A percentile compares a stretch with the other conserved stretches of the same genome.
phyloP scores from a whole-genome alignment of 2,797 vertebrate species.

The Thalassophryne amazonica region DNA sequence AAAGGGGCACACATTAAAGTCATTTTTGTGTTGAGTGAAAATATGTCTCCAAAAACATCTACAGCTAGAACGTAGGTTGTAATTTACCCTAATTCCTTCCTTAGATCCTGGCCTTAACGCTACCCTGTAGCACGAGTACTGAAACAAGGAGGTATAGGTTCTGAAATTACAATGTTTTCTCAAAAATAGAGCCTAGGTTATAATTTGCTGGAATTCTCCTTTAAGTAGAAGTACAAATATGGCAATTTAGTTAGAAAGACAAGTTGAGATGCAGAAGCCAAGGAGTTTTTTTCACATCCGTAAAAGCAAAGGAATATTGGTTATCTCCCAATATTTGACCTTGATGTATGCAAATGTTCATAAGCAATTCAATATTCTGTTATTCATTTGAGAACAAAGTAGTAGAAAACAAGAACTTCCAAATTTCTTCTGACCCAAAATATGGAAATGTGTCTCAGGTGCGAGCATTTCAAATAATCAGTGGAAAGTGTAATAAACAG shows the following conservation, averaged over 20 bases:
- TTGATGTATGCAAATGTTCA: slow-evolving; percentile 10
- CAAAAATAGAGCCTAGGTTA: too few species aligned
- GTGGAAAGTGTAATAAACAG: slow-evolving; percentile 60
- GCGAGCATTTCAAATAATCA: slow-evolving; percentile 61
- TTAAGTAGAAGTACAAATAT: too few species aligned
- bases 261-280: background rate
- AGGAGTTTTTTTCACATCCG: slow-evolving; percentile 6
- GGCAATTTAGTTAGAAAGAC: slow-evolving; percentile 24
- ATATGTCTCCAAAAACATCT: too few species aligned
- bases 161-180: too few species aligned
- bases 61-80: too few species aligned
- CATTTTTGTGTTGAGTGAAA: too few species aligned
- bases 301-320: background rate
- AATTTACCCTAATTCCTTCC: too few species aligned
- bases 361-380: slow-evolving; percentile 17
- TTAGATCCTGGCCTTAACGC: too few species aligned
- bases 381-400: slow-evolving; percentile 7
- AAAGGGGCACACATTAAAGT: too few species aligned
- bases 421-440: slow-evolving; percentile 34
- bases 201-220: too few species aligned
- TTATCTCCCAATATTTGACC: slow-evolving; percentile 6
- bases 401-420: background rate
- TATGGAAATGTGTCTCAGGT: slow-evolving; percentile 48
- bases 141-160: too few species aligned
- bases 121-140: too few species aligned